Percentiles rank a stretch among this genome's conserved stretches.
Evolutionary conservation across 2,888 invertebrate species (phyloP).

Genomic region (Agonum fuliginosum): DNA sequence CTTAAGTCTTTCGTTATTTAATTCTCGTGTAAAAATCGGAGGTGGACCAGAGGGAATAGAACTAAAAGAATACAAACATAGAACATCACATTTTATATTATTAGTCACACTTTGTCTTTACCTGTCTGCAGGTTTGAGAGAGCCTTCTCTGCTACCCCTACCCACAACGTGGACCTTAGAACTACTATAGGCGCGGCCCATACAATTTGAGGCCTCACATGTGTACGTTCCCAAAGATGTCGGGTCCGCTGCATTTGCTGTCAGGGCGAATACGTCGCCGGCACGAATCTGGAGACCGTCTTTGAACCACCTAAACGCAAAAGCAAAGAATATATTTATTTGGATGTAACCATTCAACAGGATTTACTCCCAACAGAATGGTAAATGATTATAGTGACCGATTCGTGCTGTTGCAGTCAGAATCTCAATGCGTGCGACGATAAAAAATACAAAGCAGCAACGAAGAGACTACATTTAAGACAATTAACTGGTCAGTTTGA

Average conservation of each 20-base stretch:
- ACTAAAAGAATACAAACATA: slow-evolving; percentile 66
- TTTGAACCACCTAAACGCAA: slow-evolving; percentile 78
- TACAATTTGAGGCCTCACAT: slow-evolving; percentile 91
- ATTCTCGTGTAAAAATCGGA: slow-evolving; percentile 85
- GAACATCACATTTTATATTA: not conserved
- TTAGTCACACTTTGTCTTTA: slow-evolving; percentile 65
- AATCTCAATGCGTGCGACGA: too few species aligned
- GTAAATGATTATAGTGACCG: too few species aligned
- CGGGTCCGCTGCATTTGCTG: slow-evolving; percentile 88
- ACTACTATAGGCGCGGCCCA: slow-evolving; percentile 89
- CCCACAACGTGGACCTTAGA: slow-evolving; percentile 89
- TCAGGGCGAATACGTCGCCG: slow-evolving; percentile 91
- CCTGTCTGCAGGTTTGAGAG: slow-evolving; percentile 82
- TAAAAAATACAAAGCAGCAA: too few species aligned
- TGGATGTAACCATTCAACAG: slow-evolving; percentile 25
- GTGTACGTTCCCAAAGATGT: slow-evolving; percentile 91
- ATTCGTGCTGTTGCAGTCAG: too few species aligned
- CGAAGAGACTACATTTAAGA: too few species aligned
- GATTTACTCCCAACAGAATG: too few species aligned
- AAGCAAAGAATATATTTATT: not conserved
- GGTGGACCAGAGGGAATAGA: slow-evolving; percentile 80
- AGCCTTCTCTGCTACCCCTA: slow-evolving; percentile 82
- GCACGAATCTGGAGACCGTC: slow-evolving; percentile 92
- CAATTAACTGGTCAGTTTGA: too few species aligned
- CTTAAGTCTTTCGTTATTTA: slow-evolving; percentile 84